Conservation (phyloP, 2,888 invertebrate genomes). For the Resseliella maxima region DNA sequence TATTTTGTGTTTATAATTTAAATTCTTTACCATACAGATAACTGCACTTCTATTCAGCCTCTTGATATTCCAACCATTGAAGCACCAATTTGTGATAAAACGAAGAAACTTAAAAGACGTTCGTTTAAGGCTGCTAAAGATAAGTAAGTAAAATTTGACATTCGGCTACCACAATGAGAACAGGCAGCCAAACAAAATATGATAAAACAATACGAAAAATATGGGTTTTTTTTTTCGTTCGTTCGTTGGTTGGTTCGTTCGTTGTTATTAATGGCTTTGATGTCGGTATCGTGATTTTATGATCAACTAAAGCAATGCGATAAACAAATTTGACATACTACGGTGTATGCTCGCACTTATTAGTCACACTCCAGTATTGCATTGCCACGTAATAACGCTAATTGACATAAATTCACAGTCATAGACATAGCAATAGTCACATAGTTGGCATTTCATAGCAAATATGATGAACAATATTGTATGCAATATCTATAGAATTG, state of each 20-base stretch:
- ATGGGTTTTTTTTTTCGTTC: background rate
- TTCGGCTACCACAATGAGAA: background rate
- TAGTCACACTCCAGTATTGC: background rate
- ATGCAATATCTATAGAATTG: too few relatives aligned
- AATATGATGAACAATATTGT: background rate
- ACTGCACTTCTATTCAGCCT: slow-evolving; percentile 67
- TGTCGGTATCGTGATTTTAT: slow-evolving; percentile 2
- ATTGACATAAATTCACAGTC: slow-evolving; percentile 11
- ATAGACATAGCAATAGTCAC: background rate
- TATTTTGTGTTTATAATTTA: background rate
- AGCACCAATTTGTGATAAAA: slow-evolving; percentile 61
- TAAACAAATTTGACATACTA: background rate
- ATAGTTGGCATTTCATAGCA: background rate
- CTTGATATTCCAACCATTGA: slow-evolving; percentile 65
- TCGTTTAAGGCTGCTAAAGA: slow-evolving; percentile 68
- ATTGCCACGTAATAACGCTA: slow-evolving; percentile 12
- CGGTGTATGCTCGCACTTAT: background rate
- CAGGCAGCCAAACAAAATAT: background rate
- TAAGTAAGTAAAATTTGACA: slow-evolving; percentile 62
- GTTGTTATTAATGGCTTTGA: too few relatives aligned
- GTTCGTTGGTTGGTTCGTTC: too few relatives aligned
- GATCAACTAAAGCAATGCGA: background rate
- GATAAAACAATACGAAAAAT: background rate
- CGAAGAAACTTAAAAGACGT: slow-evolving; percentile 66
- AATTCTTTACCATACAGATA: slow-evolving; percentile 62